Evolutionary conservation across 2,888 invertebrate species (phyloP).

Genomic region (Drosophila stalkeri): DNA sequence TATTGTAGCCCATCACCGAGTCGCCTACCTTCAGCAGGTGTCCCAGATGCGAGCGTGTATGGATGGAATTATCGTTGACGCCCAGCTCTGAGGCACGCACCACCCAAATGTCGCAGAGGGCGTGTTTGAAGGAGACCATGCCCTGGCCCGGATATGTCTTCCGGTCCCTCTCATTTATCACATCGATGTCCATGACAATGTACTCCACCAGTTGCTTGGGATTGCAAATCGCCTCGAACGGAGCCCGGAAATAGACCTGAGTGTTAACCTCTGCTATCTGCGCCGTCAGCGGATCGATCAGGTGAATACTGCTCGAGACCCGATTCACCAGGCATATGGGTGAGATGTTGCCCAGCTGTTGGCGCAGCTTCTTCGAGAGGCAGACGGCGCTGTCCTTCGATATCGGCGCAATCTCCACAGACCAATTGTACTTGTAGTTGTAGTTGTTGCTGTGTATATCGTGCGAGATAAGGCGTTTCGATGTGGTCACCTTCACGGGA

Average conservation of each 20-base stretch:
- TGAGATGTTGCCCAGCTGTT: constrained; percentile 94
- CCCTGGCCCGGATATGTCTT: constrained; percentile 95
- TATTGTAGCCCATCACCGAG: constrained; percentile 95
- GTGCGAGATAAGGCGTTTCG: constrained; percentile 98
- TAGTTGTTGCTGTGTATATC: constrained; percentile 98
- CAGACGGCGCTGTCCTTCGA: constrained; percentile 98
- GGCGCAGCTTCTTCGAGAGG: constrained; percentile 93
- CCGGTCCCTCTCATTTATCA: constrained; percentile 87
- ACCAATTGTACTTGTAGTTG: constrained; percentile 97
- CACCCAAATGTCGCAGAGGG: constrained; percentile 97
- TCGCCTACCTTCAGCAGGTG: constrained; percentile 97
- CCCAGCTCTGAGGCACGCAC: constrained; percentile 95
- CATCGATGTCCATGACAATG: constrained; percentile 96
- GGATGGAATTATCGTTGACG: constrained; percentile 91
- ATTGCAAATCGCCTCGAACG: constrained; percentile 94
- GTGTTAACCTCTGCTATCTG: constrained; percentile 96
- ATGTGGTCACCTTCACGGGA: constrained; percentile 94
- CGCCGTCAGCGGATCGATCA: constrained; percentile 95
- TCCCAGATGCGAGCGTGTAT: constrained; percentile 97
- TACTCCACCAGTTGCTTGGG: constrained; percentile 96
- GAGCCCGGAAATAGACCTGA: constrained; percentile 93
- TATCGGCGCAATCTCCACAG: constrained; percentile 97
- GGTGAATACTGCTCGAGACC: constrained; percentile 94
- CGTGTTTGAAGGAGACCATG: constrained; percentile 93
- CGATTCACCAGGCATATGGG: constrained; percentile 94